phyloP scores from a whole-genome alignment of 2,113 vertebrate genomes.

The Cephalopterus ornatus region DNA sequence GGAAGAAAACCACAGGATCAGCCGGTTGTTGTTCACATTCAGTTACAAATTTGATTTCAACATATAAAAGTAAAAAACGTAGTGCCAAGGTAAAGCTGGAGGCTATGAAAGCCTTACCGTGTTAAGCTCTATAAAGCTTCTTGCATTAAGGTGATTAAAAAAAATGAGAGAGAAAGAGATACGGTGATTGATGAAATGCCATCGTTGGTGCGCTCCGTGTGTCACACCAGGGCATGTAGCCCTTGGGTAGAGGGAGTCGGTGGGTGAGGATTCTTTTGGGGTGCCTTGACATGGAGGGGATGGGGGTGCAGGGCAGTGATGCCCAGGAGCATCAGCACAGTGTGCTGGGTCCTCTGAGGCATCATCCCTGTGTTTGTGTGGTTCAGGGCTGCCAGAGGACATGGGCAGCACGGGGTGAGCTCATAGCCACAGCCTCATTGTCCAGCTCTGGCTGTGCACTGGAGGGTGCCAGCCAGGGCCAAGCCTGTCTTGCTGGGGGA shows the following conservation, averaged over 20 bases:
- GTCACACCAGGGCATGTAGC: not conserved
- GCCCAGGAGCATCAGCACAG: accelerated
- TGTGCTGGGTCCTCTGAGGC: accelerated
- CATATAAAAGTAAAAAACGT: not conserved
- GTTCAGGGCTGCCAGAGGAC: not conserved
- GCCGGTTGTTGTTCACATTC: not conserved
- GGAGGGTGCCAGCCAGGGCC: not conserved
- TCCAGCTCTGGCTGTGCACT: not conserved
- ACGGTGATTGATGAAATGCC: not conserved
- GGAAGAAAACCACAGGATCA: not conserved
- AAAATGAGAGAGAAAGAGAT: not conserved
- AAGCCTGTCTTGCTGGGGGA: not conserved
- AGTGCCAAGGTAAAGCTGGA: not conserved
- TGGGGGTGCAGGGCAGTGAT: not conserved
- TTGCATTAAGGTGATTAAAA: slow-evolving; percentile 33
- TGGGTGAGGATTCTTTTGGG: not conserved
- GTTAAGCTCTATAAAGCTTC: slow-evolving; percentile 39
- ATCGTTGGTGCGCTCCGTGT: not conserved
- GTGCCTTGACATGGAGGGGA: accelerated
- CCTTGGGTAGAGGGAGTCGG: accelerated
- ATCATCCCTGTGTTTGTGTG: not conserved
- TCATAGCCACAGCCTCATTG: not conserved
- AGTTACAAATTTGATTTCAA: slow-evolving; percentile 21
- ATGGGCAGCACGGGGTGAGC: not conserved
- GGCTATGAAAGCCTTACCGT: slow-evolving; percentile 22